Evolutionary conservation across 1,140 invertebrate genomes (phyloP).

Genomic region (Marisa cornuarietis): DNA sequence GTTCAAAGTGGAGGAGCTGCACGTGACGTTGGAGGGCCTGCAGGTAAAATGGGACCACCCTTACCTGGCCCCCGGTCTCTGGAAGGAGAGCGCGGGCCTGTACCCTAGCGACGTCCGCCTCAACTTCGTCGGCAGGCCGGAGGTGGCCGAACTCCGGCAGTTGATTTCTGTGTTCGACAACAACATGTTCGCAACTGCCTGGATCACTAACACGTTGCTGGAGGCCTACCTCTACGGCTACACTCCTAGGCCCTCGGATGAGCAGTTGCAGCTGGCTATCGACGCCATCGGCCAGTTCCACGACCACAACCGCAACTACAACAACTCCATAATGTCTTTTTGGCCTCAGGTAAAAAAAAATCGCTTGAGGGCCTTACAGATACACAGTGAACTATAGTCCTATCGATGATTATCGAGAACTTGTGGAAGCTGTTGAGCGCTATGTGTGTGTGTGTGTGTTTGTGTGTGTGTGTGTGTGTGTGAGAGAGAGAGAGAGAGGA

Average conservation of each 20-base stretch:
- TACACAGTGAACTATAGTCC: background rate
- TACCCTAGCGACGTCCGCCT: constrained; percentile 55
- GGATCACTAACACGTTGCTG: constrained; percentile 50
- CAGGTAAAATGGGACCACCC: constrained; percentile 42
- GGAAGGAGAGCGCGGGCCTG: constrained; percentile 37
- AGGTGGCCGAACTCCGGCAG: constrained; percentile 42
- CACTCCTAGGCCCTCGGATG: constrained; percentile 45
- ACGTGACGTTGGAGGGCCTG: constrained; percentile 31
- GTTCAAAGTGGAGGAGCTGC: constrained; percentile 25
- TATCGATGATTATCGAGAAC: background rate
- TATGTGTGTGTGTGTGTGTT: background rate
- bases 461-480: background rate
- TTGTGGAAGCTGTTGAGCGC: background rate
- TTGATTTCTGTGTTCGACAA: constrained; percentile 54
- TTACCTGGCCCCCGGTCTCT: constrained; percentile 6
- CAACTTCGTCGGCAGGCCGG: constrained; percentile 54
- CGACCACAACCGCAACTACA: constrained; percentile 36
- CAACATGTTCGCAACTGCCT: constrained; percentile 61
- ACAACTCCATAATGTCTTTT: constrained; percentile 46
- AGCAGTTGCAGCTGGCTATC: constrained; percentile 34
- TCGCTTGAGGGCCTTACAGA: background rate
- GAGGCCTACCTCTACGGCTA: constrained; percentile 52
- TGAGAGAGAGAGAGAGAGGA: background rate
- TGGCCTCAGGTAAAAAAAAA: background rate
- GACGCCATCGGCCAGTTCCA: constrained; percentile 37